A percentile compares a stretch with the other conserved stretches of the same genome.
Conservation (phyloP, 1,140 invertebrate genomes). For the Andrena cerasifolii region DNA sequence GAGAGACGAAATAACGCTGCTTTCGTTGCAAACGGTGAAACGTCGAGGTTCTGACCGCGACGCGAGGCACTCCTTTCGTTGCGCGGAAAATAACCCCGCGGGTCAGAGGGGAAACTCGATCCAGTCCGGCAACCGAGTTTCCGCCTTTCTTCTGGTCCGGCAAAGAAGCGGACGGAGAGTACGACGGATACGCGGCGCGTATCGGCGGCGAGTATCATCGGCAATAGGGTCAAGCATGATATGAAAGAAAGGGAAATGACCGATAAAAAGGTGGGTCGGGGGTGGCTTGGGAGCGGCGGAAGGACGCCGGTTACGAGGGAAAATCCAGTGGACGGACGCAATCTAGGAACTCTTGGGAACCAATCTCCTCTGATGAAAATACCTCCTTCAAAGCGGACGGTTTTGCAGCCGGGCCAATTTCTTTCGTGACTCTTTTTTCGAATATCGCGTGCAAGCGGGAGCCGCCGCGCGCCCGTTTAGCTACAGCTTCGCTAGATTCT, state of each 20-base stretch:
- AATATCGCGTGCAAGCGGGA: conserved; percentile 56
- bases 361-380: conserved; percentile 75
- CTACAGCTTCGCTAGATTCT: conserved; percentile 12
- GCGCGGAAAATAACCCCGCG: not conserved
- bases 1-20: not conserved
- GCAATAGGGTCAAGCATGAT: conserved; percentile 1
- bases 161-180: not conserved
- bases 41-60: not conserved
- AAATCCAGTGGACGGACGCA: conserved; percentile 62
- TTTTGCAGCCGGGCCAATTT: conserved; percentile 58
- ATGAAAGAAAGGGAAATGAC: conserved; percentile 47
- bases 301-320: conserved; percentile 45
- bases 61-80: not conserved
- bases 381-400: conserved; percentile 61
- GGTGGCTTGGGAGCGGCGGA: not conserved
- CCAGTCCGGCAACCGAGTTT: not conserved
- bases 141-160: too few species aligned
- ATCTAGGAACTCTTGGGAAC: conserved; percentile 72
- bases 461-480: not conserved
- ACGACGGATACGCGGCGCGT: conserved; percentile 7
- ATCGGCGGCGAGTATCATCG: conserved; percentile 27
- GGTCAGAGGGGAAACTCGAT: conserved; percentile 4
- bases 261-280: conserved; percentile 42
- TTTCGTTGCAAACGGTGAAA: not conserved
- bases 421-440: conserved; percentile 60